A percentile compares a stretch with the other conserved stretches of the same genome.
phyloP scores from a whole-genome alignment of 1,140 invertebrate genomes.

The Berghia stephanieae region DNA sequence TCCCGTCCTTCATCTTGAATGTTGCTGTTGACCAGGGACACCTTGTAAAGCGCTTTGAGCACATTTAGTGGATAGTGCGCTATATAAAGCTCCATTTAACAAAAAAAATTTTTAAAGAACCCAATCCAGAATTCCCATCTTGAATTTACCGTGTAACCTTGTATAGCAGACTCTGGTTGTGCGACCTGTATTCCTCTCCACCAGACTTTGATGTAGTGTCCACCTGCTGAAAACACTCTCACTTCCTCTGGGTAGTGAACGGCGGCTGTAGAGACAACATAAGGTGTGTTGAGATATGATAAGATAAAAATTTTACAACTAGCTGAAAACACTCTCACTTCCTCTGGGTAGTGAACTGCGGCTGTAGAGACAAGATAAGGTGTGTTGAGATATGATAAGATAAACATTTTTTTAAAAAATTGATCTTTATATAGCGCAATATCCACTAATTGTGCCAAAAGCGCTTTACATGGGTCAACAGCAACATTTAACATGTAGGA shows the following conservation, averaged over 20 bases:
- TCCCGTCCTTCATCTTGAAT: too few relatives aligned
- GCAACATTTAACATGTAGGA: too few relatives aligned
- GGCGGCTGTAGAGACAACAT: conserved; percentile 37
- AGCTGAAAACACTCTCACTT: conserved; percentile 42
- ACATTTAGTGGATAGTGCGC: too few relatives aligned
- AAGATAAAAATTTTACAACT: too few relatives aligned
- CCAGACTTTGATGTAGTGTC: conserved; percentile 38
- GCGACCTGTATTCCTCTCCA: conserved; percentile 45
- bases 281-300: neutral
- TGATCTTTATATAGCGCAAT: too few relatives aligned
- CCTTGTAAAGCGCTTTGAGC: too few relatives aligned
- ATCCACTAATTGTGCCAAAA: too few relatives aligned
- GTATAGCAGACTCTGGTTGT: conserved; percentile 39
- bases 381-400: neutral
- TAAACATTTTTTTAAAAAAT: too few relatives aligned
- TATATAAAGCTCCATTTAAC: too few relatives aligned
- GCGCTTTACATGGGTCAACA: too few relatives aligned
- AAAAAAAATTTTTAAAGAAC: neutral
- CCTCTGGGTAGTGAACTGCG: conserved; percentile 43
- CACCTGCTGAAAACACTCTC: conserved; percentile 36
- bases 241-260: conserved; percentile 49
- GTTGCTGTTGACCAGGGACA: too few relatives aligned
- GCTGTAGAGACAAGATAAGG: conserved; percentile 36
- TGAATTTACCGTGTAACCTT: conserved; percentile 47
- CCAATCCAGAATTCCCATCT: neutral